Percentiles rank a stretch among this genome's conserved stretches.
These are phyloP conservation scores for Valencia hispanica DNA, from an alignment of 2,797 vertebrate species.

Conservation along the genomic window DNA sequence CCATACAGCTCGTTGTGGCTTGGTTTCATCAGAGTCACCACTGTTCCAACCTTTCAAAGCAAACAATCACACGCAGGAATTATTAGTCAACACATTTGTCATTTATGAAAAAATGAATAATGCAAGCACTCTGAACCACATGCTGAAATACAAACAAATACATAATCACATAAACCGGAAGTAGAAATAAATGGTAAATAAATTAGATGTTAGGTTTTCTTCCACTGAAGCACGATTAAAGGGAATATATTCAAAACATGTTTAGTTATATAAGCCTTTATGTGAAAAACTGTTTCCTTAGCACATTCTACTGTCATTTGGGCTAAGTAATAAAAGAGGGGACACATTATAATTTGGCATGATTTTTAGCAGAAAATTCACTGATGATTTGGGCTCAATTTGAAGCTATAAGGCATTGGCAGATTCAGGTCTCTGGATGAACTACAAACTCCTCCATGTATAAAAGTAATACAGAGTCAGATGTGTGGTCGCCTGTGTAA, in stretches of 20 bases:
- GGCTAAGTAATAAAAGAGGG: background rate
- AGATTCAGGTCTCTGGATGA: too few species aligned
- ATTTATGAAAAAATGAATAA: slow-evolving; percentile 62
- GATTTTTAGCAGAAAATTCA: too few species aligned
- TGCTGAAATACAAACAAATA: slow-evolving; percentile 19
- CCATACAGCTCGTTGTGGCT: background rate
- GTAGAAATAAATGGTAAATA: background rate
- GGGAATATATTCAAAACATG: background rate
- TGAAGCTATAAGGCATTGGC: too few species aligned
- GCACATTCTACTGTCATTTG: background rate
- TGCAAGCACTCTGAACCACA: slow-evolving; percentile 59
- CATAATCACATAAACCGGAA: slow-evolving; percentile 1
- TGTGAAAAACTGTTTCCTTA: background rate
- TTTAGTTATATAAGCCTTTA: background rate
- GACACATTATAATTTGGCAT: background rate
- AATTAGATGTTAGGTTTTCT: background rate
- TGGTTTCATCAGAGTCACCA: slow-evolving; percentile 12
- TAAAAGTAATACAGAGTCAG: too few species aligned
- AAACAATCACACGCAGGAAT: slow-evolving; percentile 43
- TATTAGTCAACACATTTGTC: slow-evolving; percentile 42
- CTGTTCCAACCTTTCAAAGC: slow-evolving; percentile 11
- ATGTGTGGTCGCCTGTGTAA: too few species aligned
- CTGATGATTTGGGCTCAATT: too few species aligned
- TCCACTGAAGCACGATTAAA: background rate
- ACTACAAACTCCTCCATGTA: too few species aligned